Conservation (phyloP, 2,113 vertebrate species). For the Cephalopholis sonnerati region DNA sequence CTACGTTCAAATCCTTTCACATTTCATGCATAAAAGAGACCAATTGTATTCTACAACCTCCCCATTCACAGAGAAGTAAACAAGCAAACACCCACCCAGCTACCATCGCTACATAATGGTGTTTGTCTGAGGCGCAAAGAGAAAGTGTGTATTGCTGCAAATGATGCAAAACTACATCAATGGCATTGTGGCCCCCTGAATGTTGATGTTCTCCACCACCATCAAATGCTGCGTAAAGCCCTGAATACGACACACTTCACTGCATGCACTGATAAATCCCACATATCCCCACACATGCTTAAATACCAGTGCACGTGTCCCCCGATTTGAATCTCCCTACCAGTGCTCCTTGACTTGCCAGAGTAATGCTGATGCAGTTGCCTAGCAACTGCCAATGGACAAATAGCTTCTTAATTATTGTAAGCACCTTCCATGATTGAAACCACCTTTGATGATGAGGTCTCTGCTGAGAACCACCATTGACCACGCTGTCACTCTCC, state of each 20-base stretch:
- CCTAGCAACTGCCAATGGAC: slow-evolving; percentile 82
- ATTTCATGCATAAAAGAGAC: slow-evolving; percentile 1
- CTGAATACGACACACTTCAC: not conserved
- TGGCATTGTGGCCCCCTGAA: not conserved
- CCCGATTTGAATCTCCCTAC: slow-evolving; percentile 39
- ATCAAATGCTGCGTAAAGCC: not conserved
- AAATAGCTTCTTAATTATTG: slow-evolving; percentile 63
- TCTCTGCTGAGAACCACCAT: slow-evolving; percentile 25
- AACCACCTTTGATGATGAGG: slow-evolving; percentile 62
- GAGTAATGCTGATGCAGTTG: slow-evolving; percentile 79
- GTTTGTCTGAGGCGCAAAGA: too few relatives aligned
- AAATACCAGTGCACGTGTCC: slow-evolving; percentile 52
- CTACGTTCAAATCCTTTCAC: not conserved
- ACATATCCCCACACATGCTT: slow-evolving; percentile 34
- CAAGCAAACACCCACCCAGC: not conserved
- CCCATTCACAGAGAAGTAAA: slow-evolving; percentile 1
- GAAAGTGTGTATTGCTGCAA: not conserved
- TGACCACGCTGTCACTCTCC: slow-evolving; percentile 5
- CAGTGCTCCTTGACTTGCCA: slow-evolving; percentile 63
- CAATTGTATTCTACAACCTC: not conserved
- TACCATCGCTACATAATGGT: too few relatives aligned
- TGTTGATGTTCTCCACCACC: slow-evolving; percentile 1
- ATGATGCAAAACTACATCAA: slow-evolving; percentile 13
- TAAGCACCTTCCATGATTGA: slow-evolving; percentile 70
- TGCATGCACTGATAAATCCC: slow-evolving; percentile 5